A percentile compares a stretch with the other conserved stretches of the same genome.
phyloP scores from a whole-genome alignment of 2,113 vertebrate genomes.

The Eudyptes chrysolophus region DNA sequence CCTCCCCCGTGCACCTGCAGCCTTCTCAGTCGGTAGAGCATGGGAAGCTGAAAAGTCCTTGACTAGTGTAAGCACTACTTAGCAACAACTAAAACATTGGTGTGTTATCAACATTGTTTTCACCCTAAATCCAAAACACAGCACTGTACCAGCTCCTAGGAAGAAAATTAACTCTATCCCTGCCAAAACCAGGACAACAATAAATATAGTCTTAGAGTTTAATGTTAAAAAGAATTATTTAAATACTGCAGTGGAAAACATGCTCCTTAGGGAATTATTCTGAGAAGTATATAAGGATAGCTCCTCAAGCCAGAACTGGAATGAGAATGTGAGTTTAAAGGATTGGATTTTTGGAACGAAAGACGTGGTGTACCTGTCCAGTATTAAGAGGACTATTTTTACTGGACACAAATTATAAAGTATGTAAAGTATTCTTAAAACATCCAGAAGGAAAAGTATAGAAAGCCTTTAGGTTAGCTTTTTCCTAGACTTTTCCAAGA shows the following conservation, averaged over 20 bases:
- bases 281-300: not conserved
- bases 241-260: not conserved
- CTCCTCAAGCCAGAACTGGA: not conserved
- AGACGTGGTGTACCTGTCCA: fast-evolving
- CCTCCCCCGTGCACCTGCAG: no score
- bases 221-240: not conserved
- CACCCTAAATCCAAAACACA: no score
- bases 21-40: no score
- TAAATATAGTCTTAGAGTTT: not conserved
- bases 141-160: no score
- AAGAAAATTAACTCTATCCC: no score
- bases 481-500: not conserved
- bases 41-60: no score
- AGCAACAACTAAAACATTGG: no score
- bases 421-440: not conserved
- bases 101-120: no score
- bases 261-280: not conserved
- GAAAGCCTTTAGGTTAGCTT: not conserved
- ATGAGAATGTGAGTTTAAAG: not conserved
- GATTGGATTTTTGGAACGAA: not conserved
- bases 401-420: not conserved
- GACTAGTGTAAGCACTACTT: no score
- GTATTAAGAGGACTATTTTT: not conserved
- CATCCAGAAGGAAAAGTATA: not conserved
- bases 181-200: no score